Conservation (phyloP, 2,888 invertebrate species). For the Terebella lapidaria region DNA sequence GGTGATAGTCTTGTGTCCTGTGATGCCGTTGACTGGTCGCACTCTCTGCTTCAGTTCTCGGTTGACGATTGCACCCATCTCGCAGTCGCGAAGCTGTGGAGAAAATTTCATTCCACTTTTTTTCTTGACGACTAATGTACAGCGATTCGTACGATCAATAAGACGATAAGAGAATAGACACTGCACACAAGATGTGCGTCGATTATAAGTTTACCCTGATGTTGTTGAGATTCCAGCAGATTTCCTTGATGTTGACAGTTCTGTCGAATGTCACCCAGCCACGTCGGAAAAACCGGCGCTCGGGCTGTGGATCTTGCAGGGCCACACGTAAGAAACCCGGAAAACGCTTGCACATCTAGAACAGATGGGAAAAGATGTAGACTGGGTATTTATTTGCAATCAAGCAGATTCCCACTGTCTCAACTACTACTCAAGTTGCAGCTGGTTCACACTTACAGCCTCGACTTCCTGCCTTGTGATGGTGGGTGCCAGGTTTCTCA, state of each 20-base stretch:
- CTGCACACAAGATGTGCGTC: no score
- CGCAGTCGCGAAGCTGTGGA: conserved; percentile 75
- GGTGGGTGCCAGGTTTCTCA: conserved; percentile 90
- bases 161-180: no score
- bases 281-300: conserved; percentile 90
- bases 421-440: neutral
- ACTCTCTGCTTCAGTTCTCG: conserved; percentile 91
- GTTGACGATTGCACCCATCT: conserved; percentile 92
- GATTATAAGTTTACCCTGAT: no score
- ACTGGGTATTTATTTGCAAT: neutral
- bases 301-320: conserved; percentile 93
- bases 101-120: neutral
- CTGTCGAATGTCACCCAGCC: conserved; percentile 98
- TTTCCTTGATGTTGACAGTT: conserved; percentile 96
- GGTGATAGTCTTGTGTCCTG: conserved; percentile 38
- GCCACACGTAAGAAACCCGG: conserved; percentile 93
- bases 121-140: neutral
- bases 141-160: no score
- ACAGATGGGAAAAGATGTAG: conserved; percentile 4
- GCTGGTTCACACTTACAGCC: conserved; percentile 62
- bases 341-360: conserved; percentile 70
- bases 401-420: neutral
- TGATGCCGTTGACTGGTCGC: conserved; percentile 61
- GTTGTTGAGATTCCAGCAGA: conserved; percentile 97
- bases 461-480: conserved; percentile 96